Conservation (phyloP, 2,797 vertebrate species). For the Lepus townsendii region DNA sequence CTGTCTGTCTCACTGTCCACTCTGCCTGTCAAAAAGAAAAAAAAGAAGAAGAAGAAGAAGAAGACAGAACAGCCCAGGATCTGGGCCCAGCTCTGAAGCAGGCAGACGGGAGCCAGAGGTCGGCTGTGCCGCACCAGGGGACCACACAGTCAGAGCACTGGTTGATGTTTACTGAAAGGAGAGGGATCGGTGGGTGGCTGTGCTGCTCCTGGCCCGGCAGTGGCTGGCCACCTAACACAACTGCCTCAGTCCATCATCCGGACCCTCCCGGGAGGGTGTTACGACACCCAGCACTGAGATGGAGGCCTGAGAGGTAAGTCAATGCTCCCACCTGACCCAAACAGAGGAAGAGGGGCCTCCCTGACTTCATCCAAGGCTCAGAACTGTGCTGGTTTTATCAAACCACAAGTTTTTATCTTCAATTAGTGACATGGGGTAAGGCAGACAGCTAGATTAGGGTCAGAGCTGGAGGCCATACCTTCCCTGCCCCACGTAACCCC, state of each 20-base stretch:
- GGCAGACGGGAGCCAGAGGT: neutral
- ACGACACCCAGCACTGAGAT: neutral
- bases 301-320: neutral
- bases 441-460: no score
- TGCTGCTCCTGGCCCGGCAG: neutral
- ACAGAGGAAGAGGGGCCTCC: no score
- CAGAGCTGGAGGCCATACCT: no score
- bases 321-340: no score
- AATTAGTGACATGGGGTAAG: neutral
- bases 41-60: no score
- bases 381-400: neutral
- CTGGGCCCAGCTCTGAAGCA: neutral
- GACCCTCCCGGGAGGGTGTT: neutral
- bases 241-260: neutral
- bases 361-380: neutral
- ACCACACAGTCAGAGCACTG: accelerated
- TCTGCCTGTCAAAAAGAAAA: no score
- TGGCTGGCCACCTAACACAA: neutral
- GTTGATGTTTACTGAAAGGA: neutral
- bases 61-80: no score
- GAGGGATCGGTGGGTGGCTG: accelerated
- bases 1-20: no score
- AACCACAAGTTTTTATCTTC: neutral
- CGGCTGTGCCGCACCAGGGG: accelerated
- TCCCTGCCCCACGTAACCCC: no score